Conservation (phyloP, 1,140 invertebrate genomes). For the Drosophila albomicans region DNA sequence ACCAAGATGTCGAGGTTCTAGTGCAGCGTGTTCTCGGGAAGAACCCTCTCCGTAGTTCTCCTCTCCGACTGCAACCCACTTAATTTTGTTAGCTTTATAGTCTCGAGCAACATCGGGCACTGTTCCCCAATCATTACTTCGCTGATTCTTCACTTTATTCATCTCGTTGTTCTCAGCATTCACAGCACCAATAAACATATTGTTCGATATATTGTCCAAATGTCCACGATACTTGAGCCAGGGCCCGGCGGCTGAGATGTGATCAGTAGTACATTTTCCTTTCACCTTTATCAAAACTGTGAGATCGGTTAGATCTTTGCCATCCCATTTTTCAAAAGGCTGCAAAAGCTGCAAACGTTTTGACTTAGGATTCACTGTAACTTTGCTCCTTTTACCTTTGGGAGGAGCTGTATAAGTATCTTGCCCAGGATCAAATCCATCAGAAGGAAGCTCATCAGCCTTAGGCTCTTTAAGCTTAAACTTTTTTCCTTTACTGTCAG, state of each 20-base stretch:
- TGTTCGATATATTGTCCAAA: constrained; percentile 99
- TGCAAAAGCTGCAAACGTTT: constrained; percentile 96
- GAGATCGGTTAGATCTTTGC: constrained; percentile 96
- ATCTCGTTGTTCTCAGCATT: constrained; percentile 98
- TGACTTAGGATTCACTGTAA: constrained; percentile 95
- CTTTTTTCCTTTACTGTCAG: constrained; percentile 93
- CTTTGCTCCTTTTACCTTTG: constrained; percentile 85
- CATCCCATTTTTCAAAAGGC: constrained; percentile 98
- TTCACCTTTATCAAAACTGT: constrained; percentile 98
- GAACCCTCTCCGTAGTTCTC: constrained; percentile 99
- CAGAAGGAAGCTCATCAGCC: constrained; percentile 95
- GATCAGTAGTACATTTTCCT: constrained; percentile 99
- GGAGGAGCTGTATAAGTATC: constrained; percentile 98
- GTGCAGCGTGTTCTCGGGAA: constrained; percentile 97
- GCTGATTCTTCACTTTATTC: constrained; percentile 97
- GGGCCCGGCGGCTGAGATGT: constrained; percentile 99
- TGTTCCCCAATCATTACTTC: constrained; percentile 93
- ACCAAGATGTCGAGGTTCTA: constrained; percentile 96
- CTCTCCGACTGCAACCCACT: constrained; percentile 98
- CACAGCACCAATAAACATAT: constrained; percentile 98
- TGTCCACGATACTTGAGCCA: constrained; percentile 99
- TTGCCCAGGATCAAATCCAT: constrained; percentile 98
- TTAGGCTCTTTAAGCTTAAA: constrained; percentile 96
- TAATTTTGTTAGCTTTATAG: constrained; percentile 95
- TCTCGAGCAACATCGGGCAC: constrained; percentile 97